Base-by-base conservation (phyloP, 1,140 invertebrate species). In the Aphidius gifuensis region DNA sequence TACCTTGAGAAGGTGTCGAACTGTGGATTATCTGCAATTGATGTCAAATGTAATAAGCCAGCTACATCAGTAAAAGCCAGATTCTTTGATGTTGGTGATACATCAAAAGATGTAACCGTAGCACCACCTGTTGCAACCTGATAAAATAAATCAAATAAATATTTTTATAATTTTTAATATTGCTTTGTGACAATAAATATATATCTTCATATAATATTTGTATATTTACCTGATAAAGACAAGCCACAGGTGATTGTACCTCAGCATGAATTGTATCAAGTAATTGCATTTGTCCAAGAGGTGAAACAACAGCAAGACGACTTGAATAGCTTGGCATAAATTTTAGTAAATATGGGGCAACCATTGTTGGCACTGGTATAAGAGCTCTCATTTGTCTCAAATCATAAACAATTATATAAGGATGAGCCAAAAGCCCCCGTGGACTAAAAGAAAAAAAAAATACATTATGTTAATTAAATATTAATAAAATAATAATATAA, bases 381-480 rank as follows among this genome's bases (percentile, higher is more conserved):
- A 95, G 84, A 2, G 90, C 83, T 66, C 92, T 84, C 80, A 97
- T 86, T 82, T 93, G 90, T 53, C 96, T 84, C 60, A 98, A 80
- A 82, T 98, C 96, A 82, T 96, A 98, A 1, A 96, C 91, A 85
- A 93, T 91, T 46, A 98, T 82, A 73, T 95, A 94, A 46, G 92
- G 85, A 80, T 97, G 94, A 1, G 92, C 88, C 5, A 87, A 82
- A 57, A 94, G 74, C 39, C 85, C 87, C 58, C 80, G 80, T 39
- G 74, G 74, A 61, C 77, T 16, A 16, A 16, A 16, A 16, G 1
- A 16, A 16, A 16, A 16, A 16, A 16, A 16, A 16, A 16, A 79
- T 60, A 67, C 73, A 44, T 43, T 23, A 71, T 44, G 69, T 43
- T 9, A 45, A 66, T 66, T 62, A 65, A 58, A 56, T 16, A 65